These are phyloP conservation scores for Drosophila neotestacea DNA, from an alignment of 2,888 invertebrate genomes.

Conservation along the genomic window DNA sequence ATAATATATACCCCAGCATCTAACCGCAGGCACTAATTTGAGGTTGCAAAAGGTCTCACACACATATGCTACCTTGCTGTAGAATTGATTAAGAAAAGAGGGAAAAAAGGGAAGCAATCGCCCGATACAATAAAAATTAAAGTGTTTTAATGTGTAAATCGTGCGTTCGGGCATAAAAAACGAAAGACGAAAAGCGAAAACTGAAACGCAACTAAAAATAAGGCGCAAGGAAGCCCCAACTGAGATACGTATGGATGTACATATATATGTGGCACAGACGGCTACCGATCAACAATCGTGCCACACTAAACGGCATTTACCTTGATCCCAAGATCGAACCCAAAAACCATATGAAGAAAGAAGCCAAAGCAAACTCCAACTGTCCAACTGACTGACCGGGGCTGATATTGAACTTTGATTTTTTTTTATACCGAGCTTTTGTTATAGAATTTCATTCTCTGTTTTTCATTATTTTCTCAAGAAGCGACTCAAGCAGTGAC, in stretches of 20 bases:
- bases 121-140: constrained; percentile 74
- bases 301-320: constrained; percentile 77
- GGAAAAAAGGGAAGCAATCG: constrained; percentile 57
- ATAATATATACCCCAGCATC: constrained; percentile 42
- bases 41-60: constrained; percentile 75
- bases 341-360: constrained; percentile 34
- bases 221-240: constrained; percentile 68
- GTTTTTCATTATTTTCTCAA: constrained; percentile 58
- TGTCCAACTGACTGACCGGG: constrained; percentile 26
- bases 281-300: constrained; percentile 72
- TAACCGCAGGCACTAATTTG: constrained; percentile 72
- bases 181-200: constrained; percentile 27
- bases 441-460: constrained; percentile 71
- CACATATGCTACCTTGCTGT: constrained; percentile 56
- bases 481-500: constrained; percentile 37
- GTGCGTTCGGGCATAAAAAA: constrained; percentile 76
- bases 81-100: constrained; percentile 62
- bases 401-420: constrained; percentile 75
- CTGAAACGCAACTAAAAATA: constrained; percentile 40
- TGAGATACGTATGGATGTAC: constrained; percentile 9
- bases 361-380: constrained; percentile 65
- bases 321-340: constrained; percentile 65
- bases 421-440: constrained; percentile 44
- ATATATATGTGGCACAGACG: constrained; percentile 17
- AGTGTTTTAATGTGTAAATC: constrained; percentile 83